Percentiles rank a stretch among this genome's conserved stretches.
phyloP scores from a whole-genome alignment of 2,113 vertebrate genomes.

The Megatriorchis doriae region DNA sequence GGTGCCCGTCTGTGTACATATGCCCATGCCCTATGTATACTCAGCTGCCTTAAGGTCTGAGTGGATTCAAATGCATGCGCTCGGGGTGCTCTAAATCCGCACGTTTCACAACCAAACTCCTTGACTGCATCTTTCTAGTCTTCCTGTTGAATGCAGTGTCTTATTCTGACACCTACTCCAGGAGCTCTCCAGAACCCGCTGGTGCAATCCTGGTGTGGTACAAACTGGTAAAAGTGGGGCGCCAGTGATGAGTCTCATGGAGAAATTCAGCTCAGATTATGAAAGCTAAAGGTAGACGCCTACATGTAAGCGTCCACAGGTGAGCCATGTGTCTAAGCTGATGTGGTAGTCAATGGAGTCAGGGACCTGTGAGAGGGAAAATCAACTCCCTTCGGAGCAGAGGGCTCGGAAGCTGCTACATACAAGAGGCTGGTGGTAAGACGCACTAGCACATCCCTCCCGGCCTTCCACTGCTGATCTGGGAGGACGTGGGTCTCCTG shows the following conservation, averaged over 20 bases:
- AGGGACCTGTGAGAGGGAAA: background rate
- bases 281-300: background rate
- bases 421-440: background rate
- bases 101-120: background rate
- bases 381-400: background rate
- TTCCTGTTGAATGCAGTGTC: background rate
- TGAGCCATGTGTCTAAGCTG: background rate
- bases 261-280: background rate
- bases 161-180: background rate
- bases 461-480: background rate
- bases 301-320: background rate
- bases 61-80: background rate
- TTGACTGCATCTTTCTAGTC: background rate
- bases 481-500: background rate
- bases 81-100: background rate
- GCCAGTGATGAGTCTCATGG: background rate
- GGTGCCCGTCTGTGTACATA: background rate
- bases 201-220: background rate
- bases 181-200: background rate
- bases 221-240: background rate
- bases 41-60: background rate
- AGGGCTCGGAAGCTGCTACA: background rate
- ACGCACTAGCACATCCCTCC: background rate
- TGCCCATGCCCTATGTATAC: background rate
- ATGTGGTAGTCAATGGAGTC: background rate